phyloP scores from a whole-genome alignment of 2,888 invertebrate genomes.

The Sacculina carcini region DNA sequence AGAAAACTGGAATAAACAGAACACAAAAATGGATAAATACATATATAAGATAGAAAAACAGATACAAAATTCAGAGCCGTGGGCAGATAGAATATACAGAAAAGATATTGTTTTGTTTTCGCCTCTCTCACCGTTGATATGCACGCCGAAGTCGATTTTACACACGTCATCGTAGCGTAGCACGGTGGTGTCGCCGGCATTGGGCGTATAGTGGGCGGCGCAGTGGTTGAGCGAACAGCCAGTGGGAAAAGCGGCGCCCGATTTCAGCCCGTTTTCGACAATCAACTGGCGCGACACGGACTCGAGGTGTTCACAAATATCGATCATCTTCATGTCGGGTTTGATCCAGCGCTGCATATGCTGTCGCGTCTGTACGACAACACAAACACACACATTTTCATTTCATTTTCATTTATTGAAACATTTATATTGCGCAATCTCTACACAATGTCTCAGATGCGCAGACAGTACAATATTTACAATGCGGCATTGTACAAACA shows the following conservation, averaged over 20 bases:
- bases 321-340: constrained; percentile 96
- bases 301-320: constrained; percentile 91
- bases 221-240: constrained; percentile 97
- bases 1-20: too few species aligned
- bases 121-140: constrained; percentile 44
- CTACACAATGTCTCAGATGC: too few species aligned
- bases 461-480: too few species aligned
- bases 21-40: too few species aligned
- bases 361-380: constrained; percentile 58
- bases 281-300: constrained; percentile 70
- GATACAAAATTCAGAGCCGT: too few species aligned
- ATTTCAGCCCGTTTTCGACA: constrained; percentile 76
- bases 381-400: too few species aligned
- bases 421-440: too few species aligned
- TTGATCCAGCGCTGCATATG: constrained; percentile 82
- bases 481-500: too few species aligned
- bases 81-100: too few species aligned
- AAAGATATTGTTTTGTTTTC: too few species aligned
- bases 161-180: constrained; percentile 72
- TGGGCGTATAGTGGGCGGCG: constrained; percentile 98
- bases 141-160: constrained; percentile 96
- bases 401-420: too few species aligned
- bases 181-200: constrained; percentile 87
- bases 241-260: constrained; percentile 85
- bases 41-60: too few species aligned